Conservation (phyloP, 2,113 vertebrate genomes). For the Miniopterus natalensis region DNA sequence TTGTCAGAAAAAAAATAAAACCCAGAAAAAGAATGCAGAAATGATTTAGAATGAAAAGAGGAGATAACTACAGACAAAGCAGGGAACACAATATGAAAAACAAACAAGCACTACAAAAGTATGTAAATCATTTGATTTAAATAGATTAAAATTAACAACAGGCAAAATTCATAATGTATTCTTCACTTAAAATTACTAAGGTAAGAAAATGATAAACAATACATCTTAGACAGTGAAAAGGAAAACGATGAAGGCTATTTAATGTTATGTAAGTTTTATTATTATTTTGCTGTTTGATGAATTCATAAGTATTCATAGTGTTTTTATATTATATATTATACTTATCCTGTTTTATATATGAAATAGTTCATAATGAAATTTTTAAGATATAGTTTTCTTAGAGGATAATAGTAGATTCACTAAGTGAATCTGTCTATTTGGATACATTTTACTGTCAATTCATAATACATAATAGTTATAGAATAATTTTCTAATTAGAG, state of each 20-base stretch:
- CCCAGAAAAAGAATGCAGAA: neutral
- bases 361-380: neutral
- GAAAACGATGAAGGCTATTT: neutral
- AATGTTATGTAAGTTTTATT: neutral
- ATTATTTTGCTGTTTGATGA: neutral
- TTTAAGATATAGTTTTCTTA: neutral
- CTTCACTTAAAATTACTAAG: neutral
- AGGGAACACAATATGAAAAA: neutral
- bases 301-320: neutral
- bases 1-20: neutral
- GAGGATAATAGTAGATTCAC: neutral
- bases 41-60: neutral
- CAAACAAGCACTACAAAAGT: neutral
- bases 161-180: neutral
- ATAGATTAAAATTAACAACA: neutral
- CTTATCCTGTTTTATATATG: neutral
- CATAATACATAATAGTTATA: neutral
- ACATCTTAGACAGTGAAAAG: neutral
- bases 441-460: neutral
- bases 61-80: neutral
- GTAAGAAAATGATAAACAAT: neutral
- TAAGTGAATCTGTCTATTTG: neutral
- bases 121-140: neutral
- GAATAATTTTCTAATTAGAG: neutral
- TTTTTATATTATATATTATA: neutral